Evolutionary conservation across 2,888 invertebrate species (phyloP).

Genomic region (Lasioglossum pauxillum): DNA sequence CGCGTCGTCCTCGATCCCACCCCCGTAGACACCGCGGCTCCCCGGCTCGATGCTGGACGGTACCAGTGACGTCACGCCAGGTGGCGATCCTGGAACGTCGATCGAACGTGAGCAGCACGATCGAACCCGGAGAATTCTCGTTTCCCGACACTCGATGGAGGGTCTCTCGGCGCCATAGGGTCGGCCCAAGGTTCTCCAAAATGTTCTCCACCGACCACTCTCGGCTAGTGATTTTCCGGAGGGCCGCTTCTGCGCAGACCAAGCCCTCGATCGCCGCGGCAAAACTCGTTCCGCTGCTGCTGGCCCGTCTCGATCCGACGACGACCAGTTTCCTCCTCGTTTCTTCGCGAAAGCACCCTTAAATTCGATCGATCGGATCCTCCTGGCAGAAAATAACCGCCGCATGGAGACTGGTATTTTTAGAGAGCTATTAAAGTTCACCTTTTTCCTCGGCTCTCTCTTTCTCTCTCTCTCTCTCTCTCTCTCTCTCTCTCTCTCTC

Average conservation of each 20-base stretch:
- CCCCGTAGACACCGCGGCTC: background rate
- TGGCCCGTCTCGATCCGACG: background rate
- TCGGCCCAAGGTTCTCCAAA: conserved; percentile 32
- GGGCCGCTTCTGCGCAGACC: conserved; percentile 67
- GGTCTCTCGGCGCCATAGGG: conserved; percentile 18
- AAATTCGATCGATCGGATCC: conserved; percentile 3
- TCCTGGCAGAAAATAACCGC: conserved; percentile 54
- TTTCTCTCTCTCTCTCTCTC: background rate
- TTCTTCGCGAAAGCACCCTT: conserved; percentile 9
- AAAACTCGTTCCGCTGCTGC: background rate
- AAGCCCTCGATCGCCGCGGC: conserved; percentile 2
- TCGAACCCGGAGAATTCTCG: background rate
- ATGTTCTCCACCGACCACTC: background rate
- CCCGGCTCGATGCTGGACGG: conserved; percentile 10
- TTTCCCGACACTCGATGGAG: background rate
- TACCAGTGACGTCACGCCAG: conserved; percentile 2
- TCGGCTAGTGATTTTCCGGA: conserved; percentile 42
- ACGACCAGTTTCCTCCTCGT: background rate
- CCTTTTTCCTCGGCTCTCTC: conserved; percentile 24
- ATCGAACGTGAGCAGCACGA: conserved; percentile 1
- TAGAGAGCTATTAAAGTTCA: conserved; percentile 67
- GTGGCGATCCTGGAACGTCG: background rate
- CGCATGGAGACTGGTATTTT: conserved; percentile 67
- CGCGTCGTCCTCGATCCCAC: background rate
- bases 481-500: background rate